Conservation (phyloP, 2,888 invertebrate species). For the Agrochola lota region DNA sequence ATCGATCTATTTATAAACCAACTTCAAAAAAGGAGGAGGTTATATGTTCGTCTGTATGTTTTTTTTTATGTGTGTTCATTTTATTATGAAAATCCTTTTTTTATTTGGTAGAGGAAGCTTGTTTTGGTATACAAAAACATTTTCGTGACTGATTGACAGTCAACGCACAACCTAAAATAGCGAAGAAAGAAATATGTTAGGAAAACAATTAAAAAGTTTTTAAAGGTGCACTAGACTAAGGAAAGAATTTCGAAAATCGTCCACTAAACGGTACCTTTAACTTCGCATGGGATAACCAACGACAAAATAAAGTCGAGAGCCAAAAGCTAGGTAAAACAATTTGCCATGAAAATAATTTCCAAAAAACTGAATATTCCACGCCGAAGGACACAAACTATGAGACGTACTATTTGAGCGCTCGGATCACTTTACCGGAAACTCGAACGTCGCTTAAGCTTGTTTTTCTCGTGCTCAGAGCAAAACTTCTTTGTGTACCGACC, state of each 20-base stretch:
- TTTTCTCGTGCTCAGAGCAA: conserved; percentile 55
- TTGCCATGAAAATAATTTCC: background rate
- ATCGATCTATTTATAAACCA: background rate
- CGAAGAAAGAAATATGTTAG: background rate
- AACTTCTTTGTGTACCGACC: conserved; percentile 55
- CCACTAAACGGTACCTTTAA: background rate
- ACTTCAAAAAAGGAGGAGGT: too few species aligned
- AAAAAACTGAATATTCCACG: conserved; percentile 15
- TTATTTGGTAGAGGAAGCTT: too few species aligned
- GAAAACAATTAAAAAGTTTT: too few species aligned
- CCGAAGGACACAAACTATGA: conserved; percentile 17
- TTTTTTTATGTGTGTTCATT: too few species aligned
- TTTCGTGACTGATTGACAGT: background rate
- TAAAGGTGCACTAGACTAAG: too few species aligned
- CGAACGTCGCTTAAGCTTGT: conserved; percentile 53
- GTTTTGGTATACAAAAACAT: too few species aligned
- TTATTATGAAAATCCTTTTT: too few species aligned
- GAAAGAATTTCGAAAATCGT: background rate
- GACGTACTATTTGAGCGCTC: conserved; percentile 37
- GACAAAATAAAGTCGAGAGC: too few species aligned
- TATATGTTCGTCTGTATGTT: too few species aligned
- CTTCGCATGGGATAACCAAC: background rate
- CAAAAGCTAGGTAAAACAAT: conserved; percentile 21
- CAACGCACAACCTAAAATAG: too few species aligned
- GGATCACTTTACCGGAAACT: conserved; percentile 59